These are phyloP conservation scores for Apamea epomidion DNA, from an alignment of 2,888 invertebrate genomes.

Conservation along the genomic window DNA sequence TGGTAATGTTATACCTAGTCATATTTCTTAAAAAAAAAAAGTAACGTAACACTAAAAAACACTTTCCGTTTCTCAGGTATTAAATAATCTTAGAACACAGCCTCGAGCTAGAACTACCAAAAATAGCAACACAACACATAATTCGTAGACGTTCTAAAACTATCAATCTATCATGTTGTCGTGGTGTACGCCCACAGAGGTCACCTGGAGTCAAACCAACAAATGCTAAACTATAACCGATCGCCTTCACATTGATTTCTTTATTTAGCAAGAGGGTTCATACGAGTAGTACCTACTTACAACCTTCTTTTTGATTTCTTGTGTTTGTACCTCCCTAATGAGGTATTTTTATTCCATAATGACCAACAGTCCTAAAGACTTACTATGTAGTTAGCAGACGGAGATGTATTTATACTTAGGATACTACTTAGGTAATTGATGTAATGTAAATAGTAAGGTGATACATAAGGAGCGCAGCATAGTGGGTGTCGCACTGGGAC, in stretches of 20 bases:
- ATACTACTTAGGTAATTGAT: neutral
- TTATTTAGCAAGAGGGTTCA: constrained; percentile 32
- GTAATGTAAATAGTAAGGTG: neutral
- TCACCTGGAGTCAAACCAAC: constrained; percentile 37
- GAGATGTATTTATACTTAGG: no score
- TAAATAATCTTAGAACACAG: constrained; percentile 16
- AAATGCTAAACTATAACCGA: constrained; percentile 39
- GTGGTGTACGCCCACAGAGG: constrained; percentile 17
- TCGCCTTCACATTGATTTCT: constrained; percentile 55
- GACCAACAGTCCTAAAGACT: neutral
- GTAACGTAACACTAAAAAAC: constrained; percentile 10
- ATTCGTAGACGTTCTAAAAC: constrained; percentile 19
- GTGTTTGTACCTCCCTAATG: neutral
- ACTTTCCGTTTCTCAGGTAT: neutral
- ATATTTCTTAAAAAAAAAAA: neutral
- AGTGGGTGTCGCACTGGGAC: no score
- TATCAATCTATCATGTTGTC: constrained; percentile 26
- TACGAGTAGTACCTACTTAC: no score
- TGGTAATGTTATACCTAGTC: neutral
- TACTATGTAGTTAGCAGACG: neutral
- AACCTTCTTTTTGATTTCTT: constrained; percentile 1
- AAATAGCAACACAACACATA: neutral
- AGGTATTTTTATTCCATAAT: neutral
- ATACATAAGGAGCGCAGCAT: neutral
- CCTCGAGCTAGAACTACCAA: constrained; percentile 26